Base-by-base conservation (phyloP, 2,113 vertebrate genomes). In the Synchiropus splendidus region DNA sequence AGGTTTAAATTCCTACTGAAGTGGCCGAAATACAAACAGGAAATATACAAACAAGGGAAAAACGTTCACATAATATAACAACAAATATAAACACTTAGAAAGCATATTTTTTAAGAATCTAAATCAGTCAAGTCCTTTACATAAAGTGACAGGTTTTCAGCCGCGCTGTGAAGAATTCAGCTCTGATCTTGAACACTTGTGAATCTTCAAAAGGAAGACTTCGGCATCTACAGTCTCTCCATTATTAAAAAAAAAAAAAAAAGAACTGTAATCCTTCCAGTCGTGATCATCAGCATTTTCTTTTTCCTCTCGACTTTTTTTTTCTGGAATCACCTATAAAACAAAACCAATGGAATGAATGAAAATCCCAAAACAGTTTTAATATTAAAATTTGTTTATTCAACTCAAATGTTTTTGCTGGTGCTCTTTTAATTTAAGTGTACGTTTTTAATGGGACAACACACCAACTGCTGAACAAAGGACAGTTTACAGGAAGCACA, bases 251-350 rank as follows among this genome's bases (percentile, higher is more conserved):
- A 54, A 57, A 57, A 57, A 43, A 61, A 51, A 17, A 31, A 16
- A 45, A 12, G 30, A 0, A 49, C 10, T 37, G 14, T 4, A 32
- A 30, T 67, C 48, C 36, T 35, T 63, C 51, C 54, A 64, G 52
- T 16, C 2, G 17, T 11, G 18, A 56, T 27, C 11, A 31, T 79
- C 51, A 84, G 45, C 47, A 79, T 67, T 73, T 85, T 36, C 77
- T 71, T 63, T 73, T 85, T 47, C 80, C 77, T 75, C 72, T 81
- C 0, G 64, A 36, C 56, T 79, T 85, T 44, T 60, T 79, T 72
- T 82, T 86, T 51, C 72, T 67, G 21, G 69, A 52, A 36, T 57
- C 62, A 63, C 84, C 84, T 86, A 61, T 12, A 39, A 69, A 51
- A 67, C 16, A 72, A 33, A 73, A 66, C 14, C 42, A 2, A 58